Conservation (phyloP, 2,888 invertebrate species). For the Hirtodrosophila trivittata region DNA sequence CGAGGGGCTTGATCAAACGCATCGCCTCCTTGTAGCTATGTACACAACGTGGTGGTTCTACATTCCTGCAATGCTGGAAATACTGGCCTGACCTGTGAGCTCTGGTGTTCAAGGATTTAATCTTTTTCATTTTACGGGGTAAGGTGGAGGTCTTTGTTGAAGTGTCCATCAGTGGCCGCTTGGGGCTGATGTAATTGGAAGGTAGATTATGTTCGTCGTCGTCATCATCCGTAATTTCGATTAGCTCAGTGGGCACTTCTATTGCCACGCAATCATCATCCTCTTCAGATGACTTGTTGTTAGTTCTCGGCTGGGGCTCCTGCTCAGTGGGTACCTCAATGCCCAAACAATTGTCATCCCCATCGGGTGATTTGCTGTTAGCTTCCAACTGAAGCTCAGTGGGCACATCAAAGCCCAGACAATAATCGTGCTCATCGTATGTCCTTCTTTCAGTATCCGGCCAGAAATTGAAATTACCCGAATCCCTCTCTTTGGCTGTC, state of each 20-base stretch:
- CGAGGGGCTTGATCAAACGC: slow-evolving; percentile 77
- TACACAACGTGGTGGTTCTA: slow-evolving; percentile 61
- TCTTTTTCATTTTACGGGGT: slow-evolving; percentile 70
- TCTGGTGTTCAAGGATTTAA: slow-evolving; percentile 49
- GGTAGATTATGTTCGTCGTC: slow-evolving; percentile 34
- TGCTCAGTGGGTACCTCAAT: too few species aligned
- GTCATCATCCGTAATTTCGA: slow-evolving; percentile 57
- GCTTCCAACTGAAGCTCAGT: slow-evolving; percentile 19
- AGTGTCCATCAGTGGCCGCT: slow-evolving; percentile 5
- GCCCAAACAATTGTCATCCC: slow-evolving; percentile 36
- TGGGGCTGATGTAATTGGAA: slow-evolving; percentile 13
- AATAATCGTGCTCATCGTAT: too few species aligned
- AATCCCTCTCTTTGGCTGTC: slow-evolving; percentile 61
- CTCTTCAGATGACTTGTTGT: slow-evolving; percentile 12
- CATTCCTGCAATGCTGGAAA: slow-evolving; percentile 51
- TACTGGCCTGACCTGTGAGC: slow-evolving; percentile 48
- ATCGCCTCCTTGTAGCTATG: slow-evolving; percentile 75
- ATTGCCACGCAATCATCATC: slow-evolving; percentile 58
- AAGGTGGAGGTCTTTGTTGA: slow-evolving; percentile 6
- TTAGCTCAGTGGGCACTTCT: slow-evolving; percentile 52
- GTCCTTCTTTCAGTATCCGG: too few species aligned
- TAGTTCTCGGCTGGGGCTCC: too few species aligned
- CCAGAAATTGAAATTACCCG: too few species aligned
- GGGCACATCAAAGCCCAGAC: too few species aligned
- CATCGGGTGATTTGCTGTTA: neutral